phyloP scores from a whole-genome alignment of 2,797 vertebrate genomes.

The Bovichtus variegatus region DNA sequence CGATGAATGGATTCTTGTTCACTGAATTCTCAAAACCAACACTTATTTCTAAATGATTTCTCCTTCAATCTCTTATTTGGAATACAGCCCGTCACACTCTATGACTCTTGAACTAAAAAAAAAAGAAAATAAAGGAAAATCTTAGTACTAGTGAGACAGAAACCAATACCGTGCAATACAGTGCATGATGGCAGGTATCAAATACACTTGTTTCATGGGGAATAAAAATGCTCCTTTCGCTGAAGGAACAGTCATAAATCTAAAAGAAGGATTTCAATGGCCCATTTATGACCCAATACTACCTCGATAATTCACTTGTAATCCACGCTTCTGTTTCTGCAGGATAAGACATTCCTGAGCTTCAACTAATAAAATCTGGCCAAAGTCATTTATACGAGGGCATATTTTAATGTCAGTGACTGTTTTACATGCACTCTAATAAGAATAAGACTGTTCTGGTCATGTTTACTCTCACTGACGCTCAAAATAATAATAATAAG shows the following conservation, averaged over 20 bases:
- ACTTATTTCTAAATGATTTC: not conserved
- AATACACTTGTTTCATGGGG: constrained; percentile 38
- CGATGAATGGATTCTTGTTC: no score
- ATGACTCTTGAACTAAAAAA: not conserved
- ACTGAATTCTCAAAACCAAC: no score
- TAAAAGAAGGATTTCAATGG: constrained; percentile 50
- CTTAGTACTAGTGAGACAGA: not conserved
- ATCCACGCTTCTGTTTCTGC: constrained; percentile 66
- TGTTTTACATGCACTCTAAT: constrained; percentile 32
- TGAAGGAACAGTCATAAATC: constrained; percentile 63
- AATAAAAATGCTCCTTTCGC: constrained; percentile 45
- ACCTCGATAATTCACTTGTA: constrained; percentile 63
- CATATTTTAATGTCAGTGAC: constrained; percentile 63
- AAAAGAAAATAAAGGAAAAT: not conserved
- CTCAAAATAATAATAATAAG: not conserved
- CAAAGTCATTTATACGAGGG: constrained; percentile 44
- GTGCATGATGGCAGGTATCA: not conserved
- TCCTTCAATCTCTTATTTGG: not conserved
- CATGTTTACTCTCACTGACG: constrained; percentile 29
- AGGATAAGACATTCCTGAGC: constrained; percentile 58
- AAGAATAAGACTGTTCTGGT: constrained; percentile 8
- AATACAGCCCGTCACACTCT: not conserved
- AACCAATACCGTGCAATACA: not conserved
- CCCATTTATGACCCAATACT: constrained; percentile 62
- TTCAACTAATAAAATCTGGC: constrained; percentile 42